phyloP scores from a whole-genome alignment of 1,140 invertebrate species.

The Ostrea denselamellosa region DNA sequence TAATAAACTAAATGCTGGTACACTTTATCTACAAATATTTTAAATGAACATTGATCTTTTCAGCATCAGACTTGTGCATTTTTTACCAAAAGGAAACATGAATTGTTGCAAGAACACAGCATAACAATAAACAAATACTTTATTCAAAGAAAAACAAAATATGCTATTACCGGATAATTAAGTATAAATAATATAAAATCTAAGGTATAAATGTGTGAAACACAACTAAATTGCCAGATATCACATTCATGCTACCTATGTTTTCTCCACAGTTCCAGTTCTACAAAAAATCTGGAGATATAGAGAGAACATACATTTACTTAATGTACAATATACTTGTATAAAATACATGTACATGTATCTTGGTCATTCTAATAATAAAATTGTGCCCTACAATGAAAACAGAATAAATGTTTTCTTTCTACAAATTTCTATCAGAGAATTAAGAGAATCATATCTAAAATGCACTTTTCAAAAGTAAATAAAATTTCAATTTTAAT shows the following conservation, averaged over 20 bases:
- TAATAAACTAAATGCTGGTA: too few relatives aligned
- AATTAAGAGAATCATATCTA: neutral
- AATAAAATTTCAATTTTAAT: too few relatives aligned
- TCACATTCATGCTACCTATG: constrained; percentile 29
- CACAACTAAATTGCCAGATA: constrained; percentile 37
- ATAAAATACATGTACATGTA: neutral
- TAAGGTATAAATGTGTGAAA: constrained; percentile 33
- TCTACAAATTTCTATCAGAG: neutral
- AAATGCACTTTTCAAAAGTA: too few relatives aligned
- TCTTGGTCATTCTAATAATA: neutral
- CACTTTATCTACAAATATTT: too few relatives aligned
- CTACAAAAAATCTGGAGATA: neutral
- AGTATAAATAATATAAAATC: constrained; percentile 39
- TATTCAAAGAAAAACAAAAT: constrained; percentile 32
- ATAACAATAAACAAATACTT: constrained; percentile 26
- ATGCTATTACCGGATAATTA: constrained; percentile 39
- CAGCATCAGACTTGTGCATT: too few relatives aligned
- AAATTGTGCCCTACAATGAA: neutral
- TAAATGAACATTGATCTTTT: too few relatives aligned
- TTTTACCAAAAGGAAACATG: too few relatives aligned
- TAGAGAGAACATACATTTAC: neutral
- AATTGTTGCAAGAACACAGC: neutral
- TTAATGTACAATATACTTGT: neutral
- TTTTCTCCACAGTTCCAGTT: neutral
- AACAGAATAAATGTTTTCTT: neutral